Conservation (phyloP, 1,140 invertebrate species). For the Drepana arcuata region DNA sequence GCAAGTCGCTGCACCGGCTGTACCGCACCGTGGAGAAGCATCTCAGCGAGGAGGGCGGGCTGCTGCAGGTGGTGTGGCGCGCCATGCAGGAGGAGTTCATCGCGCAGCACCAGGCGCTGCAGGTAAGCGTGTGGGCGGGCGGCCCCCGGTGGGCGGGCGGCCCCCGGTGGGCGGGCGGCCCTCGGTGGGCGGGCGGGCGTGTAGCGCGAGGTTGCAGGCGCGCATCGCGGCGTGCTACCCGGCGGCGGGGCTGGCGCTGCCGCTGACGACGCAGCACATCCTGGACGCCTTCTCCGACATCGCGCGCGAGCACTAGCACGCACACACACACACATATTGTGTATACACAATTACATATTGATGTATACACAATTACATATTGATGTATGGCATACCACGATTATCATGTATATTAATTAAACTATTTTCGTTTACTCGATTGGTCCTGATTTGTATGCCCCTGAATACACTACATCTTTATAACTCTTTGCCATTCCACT, state of each 20-base stretch:
- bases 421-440: no score
- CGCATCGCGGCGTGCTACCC: constrained; percentile 97
- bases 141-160: constrained; percentile 91
- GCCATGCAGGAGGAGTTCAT: constrained; percentile 99
- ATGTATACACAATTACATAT: no score
- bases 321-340: no score
- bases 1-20: constrained; percentile 94
- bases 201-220: constrained; percentile 79
- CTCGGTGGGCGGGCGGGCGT: neutral
- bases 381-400: no score
- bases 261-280: constrained; percentile 97
- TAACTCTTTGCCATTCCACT: no score
- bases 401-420: no score
- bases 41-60: constrained; percentile 94
- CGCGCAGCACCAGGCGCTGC: constrained; percentile 94
- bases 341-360: no score
- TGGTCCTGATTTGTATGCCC: no score
- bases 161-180: constrained; percentile 26
- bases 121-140: no score
- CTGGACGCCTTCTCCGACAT: constrained; percentile 98
- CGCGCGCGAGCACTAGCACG: constrained; percentile 83
- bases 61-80: constrained; percentile 98
- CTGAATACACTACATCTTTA: no score
- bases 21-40: constrained; percentile 99
- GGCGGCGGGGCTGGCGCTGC: constrained; percentile 93